Evolutionary conservation across 2,888 invertebrate genomes (phyloP), one percentile per base, ranked within the genome.

Genomic region (Parascotia fuliginaria): DNA sequence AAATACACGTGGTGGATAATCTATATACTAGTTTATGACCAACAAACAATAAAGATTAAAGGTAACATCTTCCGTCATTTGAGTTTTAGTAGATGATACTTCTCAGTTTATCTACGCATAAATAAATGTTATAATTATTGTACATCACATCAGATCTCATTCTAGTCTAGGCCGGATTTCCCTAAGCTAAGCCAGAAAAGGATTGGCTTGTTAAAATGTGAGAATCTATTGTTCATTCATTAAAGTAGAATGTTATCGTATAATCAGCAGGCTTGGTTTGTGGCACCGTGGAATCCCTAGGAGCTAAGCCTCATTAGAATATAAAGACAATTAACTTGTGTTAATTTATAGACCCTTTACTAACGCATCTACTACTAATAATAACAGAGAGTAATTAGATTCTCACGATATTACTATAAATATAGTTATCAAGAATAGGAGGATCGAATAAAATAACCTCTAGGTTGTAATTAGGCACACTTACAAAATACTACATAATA

Each of bases 221-320:
- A 55, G 70, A 68, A 68, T 54, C 57, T 66, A 68, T 68, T 68
- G 67, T 68, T 63, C 70, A 63, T 67, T 62, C 64, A 52, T 57
- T 55, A 66, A 60, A 58, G 55, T 46, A 63, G 63, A 70, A 70
- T 61, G 58, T 64, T 60, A 70, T 70, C 67, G 63, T 47, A 45
- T 28, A 22, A 68, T 70, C 63, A 58, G 41, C 43, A 19, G 29
- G 41, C 45, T 47, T 48, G 48, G 55, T 66, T 69, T 60, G 54
- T 55, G 41, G 37, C 40, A 51, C 45, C 53, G 63, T 67, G 43
- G 50, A 57, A 49, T 70, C 62, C 53, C 48, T 59, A 59, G 32
- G 42, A 59, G 49, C 32, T 42, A 34, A 22, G 24, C 39, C 50
- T 68, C 65, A 58, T 68, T 65, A 68, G 39, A 68, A 68, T 55